Base-by-base conservation (phyloP, 2,888 invertebrate genomes). In the Brachylomia viminalis region DNA sequence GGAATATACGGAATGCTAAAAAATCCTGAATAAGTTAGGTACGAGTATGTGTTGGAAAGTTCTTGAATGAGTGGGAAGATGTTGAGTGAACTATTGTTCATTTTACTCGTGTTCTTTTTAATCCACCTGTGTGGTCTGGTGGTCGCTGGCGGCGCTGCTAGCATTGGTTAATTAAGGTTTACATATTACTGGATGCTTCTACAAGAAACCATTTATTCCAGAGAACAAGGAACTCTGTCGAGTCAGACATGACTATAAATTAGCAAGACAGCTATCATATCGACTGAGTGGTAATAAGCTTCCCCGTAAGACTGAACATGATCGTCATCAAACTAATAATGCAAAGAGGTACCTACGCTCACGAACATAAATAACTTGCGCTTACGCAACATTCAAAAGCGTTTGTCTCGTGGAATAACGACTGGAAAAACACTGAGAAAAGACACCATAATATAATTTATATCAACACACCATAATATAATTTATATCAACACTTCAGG, bases 1-100 rank as follows among this genome's bases (percentile, higher is more conserved):
- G 72, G 38, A 70, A 77, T 49, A 75, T 72, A 72, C 27, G 64
- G 64, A 75, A 72, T 65, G 52, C 47, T 49, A 49, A 64, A 75
- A 67, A 82, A 11, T 58, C n/a, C 5, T 56, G 58, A 72, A 76
- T 64, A 65, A 49, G 4, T 72, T 64, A 62, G 38, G 47, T 58
- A 56, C n/a, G 20, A n/a, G 10, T 45, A 56, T 33, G 20, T 30
- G 10, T 45, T 27, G 33, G 13, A 30, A 82, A 54, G 11, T 38
- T 69, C 13, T 47, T 30, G 30, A 15, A 42, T 49, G 42, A 42
- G 49, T 17, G 13, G 4, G 11, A 13, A 11, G 10, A 20, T n/a
- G n/a, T 62, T 56, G 23, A 61, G 52, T 8, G 30, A 30, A 45
- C 11, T 38, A n/a, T 59, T 47, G 47, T 30, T 58, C 8, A 45